Base-by-base conservation (phyloP, 2,113 vertebrate genomes). In the Dascyllus trimaculatus region DNA sequence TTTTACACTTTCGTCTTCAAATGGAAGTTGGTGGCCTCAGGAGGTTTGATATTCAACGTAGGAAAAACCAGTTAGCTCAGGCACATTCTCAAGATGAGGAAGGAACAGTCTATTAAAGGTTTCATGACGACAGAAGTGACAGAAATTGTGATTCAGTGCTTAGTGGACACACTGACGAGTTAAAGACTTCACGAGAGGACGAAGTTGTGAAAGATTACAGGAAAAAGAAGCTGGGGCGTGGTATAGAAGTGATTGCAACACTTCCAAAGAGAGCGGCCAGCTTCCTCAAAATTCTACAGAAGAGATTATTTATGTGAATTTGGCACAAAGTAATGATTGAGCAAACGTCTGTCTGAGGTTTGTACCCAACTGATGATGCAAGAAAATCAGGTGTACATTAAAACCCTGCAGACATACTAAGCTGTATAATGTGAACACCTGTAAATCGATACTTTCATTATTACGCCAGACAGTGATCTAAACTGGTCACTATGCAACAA, bases 171-270 rank as follows among this genome's bases (percentile, higher is more conserved):
- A 66, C 1, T 35, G 8, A 48, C 25, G 1, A 58, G 4, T 18
- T 17, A 21, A 61, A 46, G 2, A 3, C 62, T 71, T 35, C 8
- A 19, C 1, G 4, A 35, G 9, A 24, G 0, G 11, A 45, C 21
- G 5, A 62, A 22, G 25, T 58, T 43, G n/a, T 60, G 64, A 61
- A 71, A 58, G n/a, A 67, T 1, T 11, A 11, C n/a, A 78, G 64
- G 64, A 70, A 51, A 22, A 25, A 25, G 17, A 11, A 19, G 15
- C 26, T 17, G 19, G n/a, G 25, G 4, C 48, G 11, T 1, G 13
- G 11, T 7, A 32, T 24, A 2, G 14, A 43, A 32, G 35, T 32
- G 15, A 17, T 48, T 60, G 35, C 29, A 2, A 58, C 11, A 46
- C 14, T 5, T 60, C n/a, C 1, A 8, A 22, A 22, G 4, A 4